Percentiles rank a stretch among this genome's conserved stretches.
phyloP scores from a whole-genome alignment of 2,888 invertebrate species.

The Agrilus mali region DNA sequence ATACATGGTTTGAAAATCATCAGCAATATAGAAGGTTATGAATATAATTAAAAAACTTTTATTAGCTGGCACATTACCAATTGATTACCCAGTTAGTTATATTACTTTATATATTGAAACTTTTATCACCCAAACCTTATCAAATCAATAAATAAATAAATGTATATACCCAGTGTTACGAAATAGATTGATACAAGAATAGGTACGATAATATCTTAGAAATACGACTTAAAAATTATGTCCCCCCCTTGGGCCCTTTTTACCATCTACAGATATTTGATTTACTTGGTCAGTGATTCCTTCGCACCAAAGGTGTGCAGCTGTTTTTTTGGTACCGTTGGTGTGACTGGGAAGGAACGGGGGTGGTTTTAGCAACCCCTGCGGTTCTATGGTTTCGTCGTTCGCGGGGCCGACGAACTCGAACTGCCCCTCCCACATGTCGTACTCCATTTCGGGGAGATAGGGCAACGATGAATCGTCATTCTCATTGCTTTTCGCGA shows the following conservation, averaged over 20 bases:
- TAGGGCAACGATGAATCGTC: conserved; percentile 23
- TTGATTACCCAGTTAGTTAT: too few relatives aligned
- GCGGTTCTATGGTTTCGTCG: conserved; percentile 12
- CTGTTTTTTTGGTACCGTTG: conserved; percentile 44
- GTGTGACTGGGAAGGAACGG: conserved; percentile 17
- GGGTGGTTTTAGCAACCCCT: conserved; percentile 20
- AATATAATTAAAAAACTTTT: too few relatives aligned
- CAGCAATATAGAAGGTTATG: too few relatives aligned
- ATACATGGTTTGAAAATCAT: too few relatives aligned
- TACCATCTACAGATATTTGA: too few relatives aligned
- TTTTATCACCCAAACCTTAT: neutral
- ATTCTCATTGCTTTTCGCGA: conserved; percentile 37
- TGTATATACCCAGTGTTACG: too few relatives aligned
- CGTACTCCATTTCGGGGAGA: conserved; percentile 62
- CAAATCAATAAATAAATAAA: neutral
- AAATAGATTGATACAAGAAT: too few relatives aligned
- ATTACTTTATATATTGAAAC: neutral
- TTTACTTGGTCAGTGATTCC: conserved; percentile 51
- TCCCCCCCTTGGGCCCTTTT: too few relatives aligned
- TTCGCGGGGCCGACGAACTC: conserved; percentile 57
- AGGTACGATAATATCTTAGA: too few relatives aligned
- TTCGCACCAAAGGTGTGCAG: conserved; percentile 45
- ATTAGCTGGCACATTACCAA: too few relatives aligned
- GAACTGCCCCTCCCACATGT: conserved; percentile 84
- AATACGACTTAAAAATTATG: too few relatives aligned